These are phyloP conservation scores for Nibea coibor DNA, from an alignment of 2,113 vertebrate species.

Conservation along the genomic window DNA sequence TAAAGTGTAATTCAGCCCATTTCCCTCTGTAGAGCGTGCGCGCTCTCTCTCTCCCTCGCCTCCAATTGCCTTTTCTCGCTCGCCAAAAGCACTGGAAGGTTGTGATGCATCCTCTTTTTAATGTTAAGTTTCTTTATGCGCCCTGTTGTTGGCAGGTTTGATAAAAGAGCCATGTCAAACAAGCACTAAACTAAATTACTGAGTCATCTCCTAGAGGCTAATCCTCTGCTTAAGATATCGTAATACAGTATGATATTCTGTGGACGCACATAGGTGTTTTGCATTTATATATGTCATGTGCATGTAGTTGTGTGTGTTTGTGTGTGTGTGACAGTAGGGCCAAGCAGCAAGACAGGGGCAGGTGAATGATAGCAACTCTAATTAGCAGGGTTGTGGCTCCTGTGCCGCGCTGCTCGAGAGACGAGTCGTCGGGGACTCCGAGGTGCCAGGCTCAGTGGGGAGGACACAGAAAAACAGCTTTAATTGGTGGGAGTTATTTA, in stretches of 20 bases:
- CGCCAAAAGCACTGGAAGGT: constrained; percentile 45
- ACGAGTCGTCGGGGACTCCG: constrained; percentile 74
- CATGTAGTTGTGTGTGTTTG: not conserved
- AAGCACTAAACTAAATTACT: constrained; percentile 45
- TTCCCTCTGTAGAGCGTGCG: constrained; percentile 16
- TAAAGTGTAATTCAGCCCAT: constrained; percentile 69
- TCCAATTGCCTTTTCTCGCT: constrained; percentile 45
- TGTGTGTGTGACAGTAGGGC: constrained; percentile 34
- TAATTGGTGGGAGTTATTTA: constrained; percentile 85
- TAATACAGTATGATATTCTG: not conserved
- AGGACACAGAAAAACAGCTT: constrained; percentile 82
- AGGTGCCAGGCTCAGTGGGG: constrained; percentile 75
- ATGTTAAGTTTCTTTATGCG: constrained; percentile 32
- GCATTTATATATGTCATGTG: constrained; percentile 35
- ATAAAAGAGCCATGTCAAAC: constrained; percentile 41
- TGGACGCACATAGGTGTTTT: constrained; percentile 22
- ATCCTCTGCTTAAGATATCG: constrained; percentile 24
- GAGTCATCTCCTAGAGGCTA: constrained; percentile 43
- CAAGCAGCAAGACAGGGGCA: constrained; percentile 68
- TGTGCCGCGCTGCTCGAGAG: constrained; percentile 70
- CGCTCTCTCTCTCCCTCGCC: constrained; percentile 22
- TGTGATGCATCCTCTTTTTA: constrained; percentile 38
- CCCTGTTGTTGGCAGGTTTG: constrained; percentile 46
- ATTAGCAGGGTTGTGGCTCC: constrained; percentile 81
- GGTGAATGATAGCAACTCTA: constrained; percentile 81